Evolutionary conservation across 2,797 vertebrate genomes (phyloP).

Genomic region (Coluber constrictor): DNA sequence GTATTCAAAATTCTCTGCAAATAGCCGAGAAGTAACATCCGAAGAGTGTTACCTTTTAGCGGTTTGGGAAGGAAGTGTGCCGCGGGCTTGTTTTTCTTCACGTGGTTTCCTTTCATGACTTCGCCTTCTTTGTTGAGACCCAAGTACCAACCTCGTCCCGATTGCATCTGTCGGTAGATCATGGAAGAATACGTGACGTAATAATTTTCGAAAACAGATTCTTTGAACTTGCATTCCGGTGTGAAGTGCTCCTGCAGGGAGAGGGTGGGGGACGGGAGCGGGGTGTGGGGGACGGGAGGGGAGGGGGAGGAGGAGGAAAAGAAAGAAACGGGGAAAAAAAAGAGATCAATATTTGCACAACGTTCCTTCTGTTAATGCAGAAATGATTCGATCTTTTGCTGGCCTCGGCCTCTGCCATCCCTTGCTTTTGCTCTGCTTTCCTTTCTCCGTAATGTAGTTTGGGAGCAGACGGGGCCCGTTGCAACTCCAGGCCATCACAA

Average conservation of each 20-base stretch:
- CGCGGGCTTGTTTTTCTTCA: constrained; percentile 98
- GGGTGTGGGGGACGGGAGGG: constrained; percentile 25
- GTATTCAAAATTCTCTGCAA: not conserved
- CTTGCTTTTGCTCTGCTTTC: not conserved
- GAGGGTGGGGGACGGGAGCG: constrained; percentile 20
- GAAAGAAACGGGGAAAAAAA: not conserved
- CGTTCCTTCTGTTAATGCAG: constrained; percentile 23
- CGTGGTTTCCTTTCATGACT: constrained; percentile 99
- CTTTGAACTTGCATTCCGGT: constrained; percentile 99
- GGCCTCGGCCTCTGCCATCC: not conserved
- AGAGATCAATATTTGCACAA: constrained; percentile 42
- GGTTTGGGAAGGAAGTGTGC: constrained; percentile 99
- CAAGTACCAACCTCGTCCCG: constrained; percentile 97
- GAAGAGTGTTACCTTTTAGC: constrained; percentile 84
- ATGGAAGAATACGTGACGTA: constrained; percentile 99
- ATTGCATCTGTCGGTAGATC: constrained; percentile 98
- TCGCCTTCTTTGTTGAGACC: constrained; percentile 99
- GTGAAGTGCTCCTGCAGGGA: constrained; percentile 94
- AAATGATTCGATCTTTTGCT: constrained; percentile 14
- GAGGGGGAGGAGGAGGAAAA: constrained; percentile 12
- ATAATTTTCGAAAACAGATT: constrained; percentile 99
- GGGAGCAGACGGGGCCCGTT: not conserved
- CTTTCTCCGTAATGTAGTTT: constrained; percentile 20
- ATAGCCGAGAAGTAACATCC: too few species aligned
- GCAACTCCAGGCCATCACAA: not conserved